Evolutionary conservation across 64 coral and sea anemone species (phyloP).

Genomic region (Stichodactyla helianthus): DNA sequence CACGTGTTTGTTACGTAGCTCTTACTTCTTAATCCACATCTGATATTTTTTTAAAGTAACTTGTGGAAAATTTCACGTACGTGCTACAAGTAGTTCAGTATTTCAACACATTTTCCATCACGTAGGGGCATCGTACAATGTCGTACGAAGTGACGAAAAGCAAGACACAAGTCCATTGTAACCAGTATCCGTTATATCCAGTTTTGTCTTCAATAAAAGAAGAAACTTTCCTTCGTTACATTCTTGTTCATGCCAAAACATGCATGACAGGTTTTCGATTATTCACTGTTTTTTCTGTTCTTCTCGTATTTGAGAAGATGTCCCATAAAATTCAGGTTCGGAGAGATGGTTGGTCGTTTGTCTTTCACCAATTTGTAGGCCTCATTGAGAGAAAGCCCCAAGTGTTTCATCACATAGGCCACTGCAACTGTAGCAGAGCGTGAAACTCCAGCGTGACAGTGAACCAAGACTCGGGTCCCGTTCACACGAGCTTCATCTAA

Average conservation of each 20-base stretch:
- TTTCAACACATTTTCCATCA: background rate
- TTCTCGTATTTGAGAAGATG: conserved; percentile 98
- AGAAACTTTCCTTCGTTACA: background rate
- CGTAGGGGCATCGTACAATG: background rate
- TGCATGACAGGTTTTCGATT: background rate
- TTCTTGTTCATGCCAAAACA: background rate
- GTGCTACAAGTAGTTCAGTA: background rate
- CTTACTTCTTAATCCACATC: no score
- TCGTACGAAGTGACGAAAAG: background rate
- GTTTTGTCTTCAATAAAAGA: conserved; percentile 1
- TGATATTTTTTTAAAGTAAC: background rate
- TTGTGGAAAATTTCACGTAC: background rate
- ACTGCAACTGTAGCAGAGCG: conserved; percentile 97
- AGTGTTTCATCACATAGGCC: conserved; percentile 92
- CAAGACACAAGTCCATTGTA: background rate
- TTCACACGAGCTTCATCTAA: conserved; percentile 80
- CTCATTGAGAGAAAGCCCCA: conserved; percentile 75
- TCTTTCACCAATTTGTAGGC: conserved; percentile 98
- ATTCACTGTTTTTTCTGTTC: conserved; percentile 64
- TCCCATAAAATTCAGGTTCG: conserved; percentile 98
- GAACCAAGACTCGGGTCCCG: conserved; percentile 71
- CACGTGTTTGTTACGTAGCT: background rate
- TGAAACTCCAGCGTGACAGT: conserved; percentile 99
- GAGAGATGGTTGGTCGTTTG: conserved; percentile 88
- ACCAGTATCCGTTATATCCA: background rate